Base-by-base conservation (phyloP, 1,140 invertebrate genomes). In the Acromyrmex echinatior region DNA sequence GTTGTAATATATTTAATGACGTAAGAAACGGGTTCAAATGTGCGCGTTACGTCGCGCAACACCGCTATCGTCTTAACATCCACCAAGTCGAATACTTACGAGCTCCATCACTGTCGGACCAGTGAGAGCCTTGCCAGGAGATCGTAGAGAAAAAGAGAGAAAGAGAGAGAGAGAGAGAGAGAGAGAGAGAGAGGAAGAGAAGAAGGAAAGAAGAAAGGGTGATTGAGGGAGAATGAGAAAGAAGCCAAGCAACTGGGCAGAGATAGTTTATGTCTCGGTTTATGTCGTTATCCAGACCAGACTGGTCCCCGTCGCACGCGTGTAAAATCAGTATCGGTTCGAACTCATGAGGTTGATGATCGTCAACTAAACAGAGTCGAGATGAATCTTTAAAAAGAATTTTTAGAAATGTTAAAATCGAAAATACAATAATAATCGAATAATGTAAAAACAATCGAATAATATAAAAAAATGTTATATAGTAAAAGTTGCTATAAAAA, bases 1-100 rank as follows among this genome's bases (percentile, higher is more conserved):
- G 82, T 86, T 79, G 82, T 86, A 86, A 86, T 86, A 86, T 79
- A 86, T 86, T 86, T 86, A 86, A 86, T 77, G 82, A 53, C 51
- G 62, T 86, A 86, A 86, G 60, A 79, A 74, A 86, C 82, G 82
- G 45, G 82, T 66, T 86, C 62, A 86, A 86, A 86, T 65, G 49
- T 21, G 70, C 45, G 82, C 31, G 82, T 82, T 82, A 65, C 73
- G 60, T 85, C 35, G 62, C 58, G 45, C 79, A 77, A 45, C 56
- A 77, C 60, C 58, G 60, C 62, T 85, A 85, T 77, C 12, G 71
- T 62, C 74, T 86, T 78, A 79, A 86, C 74, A 85, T 85, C 74
- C 60, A 51, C 31, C 21, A 68, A 66, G 49, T 31, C 49, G 81
- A 76, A 51, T 84, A 77, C 9, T 79, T 86, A 86, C 21, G 82